Evolutionary conservation across 2,888 invertebrate genomes (phyloP).

Genomic region (Stenichneumon culpator): DNA sequence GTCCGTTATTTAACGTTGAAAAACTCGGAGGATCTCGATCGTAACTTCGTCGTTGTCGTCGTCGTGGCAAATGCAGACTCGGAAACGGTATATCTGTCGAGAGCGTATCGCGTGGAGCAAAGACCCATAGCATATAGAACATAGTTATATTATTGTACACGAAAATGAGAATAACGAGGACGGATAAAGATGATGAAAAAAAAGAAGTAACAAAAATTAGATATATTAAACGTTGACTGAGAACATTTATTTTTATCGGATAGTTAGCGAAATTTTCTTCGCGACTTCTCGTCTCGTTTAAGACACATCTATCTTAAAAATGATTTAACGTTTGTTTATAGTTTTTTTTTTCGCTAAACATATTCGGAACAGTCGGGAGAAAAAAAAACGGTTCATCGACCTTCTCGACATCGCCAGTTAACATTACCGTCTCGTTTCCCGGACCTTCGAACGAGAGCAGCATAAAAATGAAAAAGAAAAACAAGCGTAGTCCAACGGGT

Average conservation of each 20-base stretch:
- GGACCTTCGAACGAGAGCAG: neutral
- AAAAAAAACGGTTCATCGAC: constrained; percentile 1
- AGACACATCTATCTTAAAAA: constrained; percentile 16
- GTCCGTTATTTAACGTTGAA: neutral
- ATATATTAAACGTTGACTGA: constrained; percentile 77
- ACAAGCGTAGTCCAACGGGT: neutral
- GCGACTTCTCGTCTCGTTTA: constrained; percentile 39
- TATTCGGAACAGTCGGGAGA: neutral
- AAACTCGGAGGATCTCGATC: constrained; percentile 39
- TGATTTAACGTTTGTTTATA: neutral
- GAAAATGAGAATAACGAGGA: constrained; percentile 21
- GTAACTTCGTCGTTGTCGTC: constrained; percentile 31
- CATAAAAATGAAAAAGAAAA: constrained; percentile 22
- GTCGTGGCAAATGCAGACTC: constrained; percentile 53
- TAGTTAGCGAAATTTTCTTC: constrained; percentile 69
- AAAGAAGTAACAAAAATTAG: constrained; percentile 63
- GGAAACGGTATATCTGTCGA: constrained; percentile 65
- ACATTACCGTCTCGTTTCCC: neutral
- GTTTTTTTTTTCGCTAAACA: constrained; percentile 3
- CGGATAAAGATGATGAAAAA: constrained; percentile 28
- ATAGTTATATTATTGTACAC: constrained; percentile 65
- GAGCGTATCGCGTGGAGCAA: constrained; percentile 66
- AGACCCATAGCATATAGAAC: constrained; percentile 53
- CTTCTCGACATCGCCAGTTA: constrained; percentile 2
- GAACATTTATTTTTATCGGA: constrained; percentile 77